A percentile compares a stretch with the other conserved stretches of the same genome.
Evolutionary conservation across 2,113 vertebrate species (phyloP).

Genomic region (Eubucco bourcierii): DNA sequence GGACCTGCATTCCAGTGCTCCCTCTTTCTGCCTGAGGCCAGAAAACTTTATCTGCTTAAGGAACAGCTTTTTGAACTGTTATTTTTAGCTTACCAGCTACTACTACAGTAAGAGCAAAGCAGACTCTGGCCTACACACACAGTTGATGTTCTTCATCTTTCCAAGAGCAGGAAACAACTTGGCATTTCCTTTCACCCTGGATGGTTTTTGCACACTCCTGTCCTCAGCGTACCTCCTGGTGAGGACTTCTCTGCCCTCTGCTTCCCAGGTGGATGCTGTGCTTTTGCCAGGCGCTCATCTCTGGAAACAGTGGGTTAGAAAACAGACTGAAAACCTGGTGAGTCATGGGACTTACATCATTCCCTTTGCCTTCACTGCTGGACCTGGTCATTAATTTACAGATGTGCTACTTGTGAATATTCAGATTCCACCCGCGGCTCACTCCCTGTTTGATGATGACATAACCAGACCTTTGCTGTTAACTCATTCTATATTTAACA

Average conservation of each 20-base stretch:
- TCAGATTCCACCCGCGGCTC: constrained; percentile 34
- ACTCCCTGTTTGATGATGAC: constrained; percentile 50
- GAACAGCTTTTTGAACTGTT: neutral
- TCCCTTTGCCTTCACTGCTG: neutral
- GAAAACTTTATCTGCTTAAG: neutral
- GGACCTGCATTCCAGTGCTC: neutral
- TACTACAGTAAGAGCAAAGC: neutral
- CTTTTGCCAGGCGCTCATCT: neutral
- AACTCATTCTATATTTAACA: constrained; percentile 55
- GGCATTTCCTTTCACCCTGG: neutral
- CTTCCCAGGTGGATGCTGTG: neutral
- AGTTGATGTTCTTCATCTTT: neutral
- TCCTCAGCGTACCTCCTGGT: neutral
- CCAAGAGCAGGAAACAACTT: neutral
- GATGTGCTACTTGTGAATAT: constrained; percentile 52
- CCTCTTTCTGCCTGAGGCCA: neutral
- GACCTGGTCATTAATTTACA: constrained; percentile 53
- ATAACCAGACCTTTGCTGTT: constrained; percentile 49
- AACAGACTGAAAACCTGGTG: constrained; percentile 16
- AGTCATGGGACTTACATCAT: constrained; percentile 42
- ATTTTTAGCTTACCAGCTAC: constrained; percentile 20
- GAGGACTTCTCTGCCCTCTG: neutral
- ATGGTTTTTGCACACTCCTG: neutral
- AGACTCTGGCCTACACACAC: neutral
- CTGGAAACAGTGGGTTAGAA: neutral